phyloP scores from a whole-genome alignment of 2,888 invertebrate species.

The Catocala fraxini region DNA sequence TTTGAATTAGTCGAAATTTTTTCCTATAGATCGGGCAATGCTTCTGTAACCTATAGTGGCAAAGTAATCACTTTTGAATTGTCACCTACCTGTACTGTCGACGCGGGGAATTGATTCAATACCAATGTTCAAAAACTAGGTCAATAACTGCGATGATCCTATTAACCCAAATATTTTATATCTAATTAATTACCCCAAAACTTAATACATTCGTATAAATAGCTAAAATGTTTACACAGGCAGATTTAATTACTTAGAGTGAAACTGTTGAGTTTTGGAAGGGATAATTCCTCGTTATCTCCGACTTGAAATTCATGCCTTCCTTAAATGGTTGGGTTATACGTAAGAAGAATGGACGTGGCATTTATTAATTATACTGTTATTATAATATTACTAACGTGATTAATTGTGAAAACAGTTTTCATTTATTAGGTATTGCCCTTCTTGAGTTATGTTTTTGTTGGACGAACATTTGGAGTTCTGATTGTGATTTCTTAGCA shows the following conservation, averaged over 20 bases:
- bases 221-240: slow-evolving; percentile 57
- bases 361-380: slow-evolving; percentile 23
- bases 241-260: slow-evolving; percentile 67
- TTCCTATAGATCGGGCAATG: too few relatives aligned
- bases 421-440: slow-evolving; percentile 1
- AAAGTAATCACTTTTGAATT: too few relatives aligned
- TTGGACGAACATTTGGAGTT: not conserved
- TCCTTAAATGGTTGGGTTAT: slow-evolving; percentile 48
- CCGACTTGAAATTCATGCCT: slow-evolving; percentile 62
- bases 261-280: slow-evolving; percentile 58
- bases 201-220: slow-evolving; percentile 40
- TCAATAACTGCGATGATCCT: not conserved
- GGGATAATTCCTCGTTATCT: slow-evolving; percentile 69
- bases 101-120: too few relatives aligned
- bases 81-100: too few relatives aligned
- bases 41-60: too few relatives aligned
- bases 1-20: too few relatives aligned
- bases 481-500: too few relatives aligned
- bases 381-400: not conserved
- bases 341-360: slow-evolving; percentile 42
- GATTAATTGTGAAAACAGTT: not conserved
- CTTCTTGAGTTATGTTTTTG: not conserved
- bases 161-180: slow-evolving; percentile 11
- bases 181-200: slow-evolving; percentile 37
- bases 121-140: too few relatives aligned